Percentiles rank a stretch among this genome's conserved stretches.
Conservation (phyloP, 2,888 invertebrate species). For the Girardia tigrina region DNA sequence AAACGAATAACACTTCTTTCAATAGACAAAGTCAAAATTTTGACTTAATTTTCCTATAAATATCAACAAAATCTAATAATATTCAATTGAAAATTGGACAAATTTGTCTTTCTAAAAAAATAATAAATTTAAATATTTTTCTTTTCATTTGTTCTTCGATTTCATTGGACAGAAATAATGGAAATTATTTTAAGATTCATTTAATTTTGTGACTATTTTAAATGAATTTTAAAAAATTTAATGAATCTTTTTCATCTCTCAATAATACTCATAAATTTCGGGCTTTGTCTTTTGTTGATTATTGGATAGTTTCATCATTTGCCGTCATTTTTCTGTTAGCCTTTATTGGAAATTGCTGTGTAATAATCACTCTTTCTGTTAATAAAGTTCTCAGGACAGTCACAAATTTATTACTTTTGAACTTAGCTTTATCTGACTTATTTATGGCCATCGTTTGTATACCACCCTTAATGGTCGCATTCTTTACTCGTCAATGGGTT, state of each 20-base stretch:
- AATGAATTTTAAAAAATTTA: neutral
- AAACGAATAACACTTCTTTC: no score
- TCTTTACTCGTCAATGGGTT: slow-evolving; percentile 27
- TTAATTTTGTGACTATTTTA: neutral
- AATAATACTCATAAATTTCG: neutral
- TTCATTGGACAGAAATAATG: neutral
- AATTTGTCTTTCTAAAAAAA: neutral
- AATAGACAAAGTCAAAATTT: no score
- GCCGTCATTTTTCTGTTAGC: neutral
- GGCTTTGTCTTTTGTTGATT: neutral
- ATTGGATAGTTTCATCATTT: neutral
- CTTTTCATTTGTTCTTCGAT: neutral
- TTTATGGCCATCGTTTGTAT: slow-evolving; percentile 31
- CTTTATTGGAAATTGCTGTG: slow-evolving; percentile 6
- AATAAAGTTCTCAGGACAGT: slow-evolving; percentile 21
- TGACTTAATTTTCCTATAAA: no score
- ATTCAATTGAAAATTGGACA: neutral
- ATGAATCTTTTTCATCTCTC: neutral
- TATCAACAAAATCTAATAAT: neutral
- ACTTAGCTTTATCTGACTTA: slow-evolving; percentile 25
- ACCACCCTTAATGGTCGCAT: slow-evolving; percentile 17
- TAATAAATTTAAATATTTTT: neutral
- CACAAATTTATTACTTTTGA: slow-evolving; percentile 8
- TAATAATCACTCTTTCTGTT: slow-evolving; percentile 24
- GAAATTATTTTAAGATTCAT: neutral